Percentiles rank a stretch among this genome's conserved stretches.
These are phyloP conservation scores for Limosa lapponica DNA, from an alignment of 2,797 vertebrate species.

Conservation along the genomic window DNA sequence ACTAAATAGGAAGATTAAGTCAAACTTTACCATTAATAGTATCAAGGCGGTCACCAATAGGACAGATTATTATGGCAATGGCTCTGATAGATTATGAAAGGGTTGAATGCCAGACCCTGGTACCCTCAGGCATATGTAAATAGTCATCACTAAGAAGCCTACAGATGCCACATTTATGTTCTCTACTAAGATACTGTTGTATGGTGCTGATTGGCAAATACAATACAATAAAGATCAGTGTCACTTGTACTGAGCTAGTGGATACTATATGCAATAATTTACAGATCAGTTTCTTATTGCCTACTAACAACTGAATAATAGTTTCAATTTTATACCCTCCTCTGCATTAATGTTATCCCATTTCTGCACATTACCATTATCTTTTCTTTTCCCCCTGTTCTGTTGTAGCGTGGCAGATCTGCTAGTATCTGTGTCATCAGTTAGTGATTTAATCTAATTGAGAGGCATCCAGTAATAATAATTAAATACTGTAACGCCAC, in stretches of 20 bases:
- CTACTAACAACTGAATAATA: neutral
- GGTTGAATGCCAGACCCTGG: neutral
- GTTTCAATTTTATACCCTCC: neutral
- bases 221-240: neutral
- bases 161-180: neutral
- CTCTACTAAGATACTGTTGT: neutral
- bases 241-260: neutral
- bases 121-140: neutral
- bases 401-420: accelerated
- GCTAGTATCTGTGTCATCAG: neutral
- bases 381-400: accelerated
- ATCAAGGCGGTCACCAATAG: neutral
- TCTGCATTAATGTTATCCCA: neutral
- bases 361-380: neutral
- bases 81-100: neutral
- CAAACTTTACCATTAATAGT: neutral
- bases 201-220: neutral
- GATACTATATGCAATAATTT: neutral
- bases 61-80: neutral
- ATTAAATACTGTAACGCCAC: neutral
- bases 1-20: slow-evolving; percentile 36
- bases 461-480: neutral
- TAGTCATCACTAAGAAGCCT: neutral
- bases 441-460: neutral
- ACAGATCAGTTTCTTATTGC: neutral